Base-by-base conservation (phyloP, 2,888 invertebrate genomes). In the Morpho achilles region DNA sequence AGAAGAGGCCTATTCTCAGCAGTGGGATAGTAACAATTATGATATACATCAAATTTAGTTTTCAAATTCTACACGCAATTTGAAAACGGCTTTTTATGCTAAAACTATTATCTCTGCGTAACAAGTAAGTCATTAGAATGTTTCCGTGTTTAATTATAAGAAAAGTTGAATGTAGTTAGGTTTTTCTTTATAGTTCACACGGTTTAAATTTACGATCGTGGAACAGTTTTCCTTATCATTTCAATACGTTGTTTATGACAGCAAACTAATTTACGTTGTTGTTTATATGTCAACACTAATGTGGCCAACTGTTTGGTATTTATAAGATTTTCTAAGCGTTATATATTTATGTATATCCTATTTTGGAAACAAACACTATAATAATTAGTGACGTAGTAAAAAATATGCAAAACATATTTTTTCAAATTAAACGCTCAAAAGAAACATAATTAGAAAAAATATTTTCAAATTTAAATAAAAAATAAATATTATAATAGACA, bases 211-310 rank as follows among this genome's bases (percentile, higher is more conserved):
- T 16, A 39, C 45, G 46, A 40, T 46, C 53, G 53, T 53, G 53
- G 53, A 46, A 41, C n/a, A 40, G 47, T 47, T 46, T 53, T 10
- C 53, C 46, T 7, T 41, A 16, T 4, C 40, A 16, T 10, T 8
- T 16, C 53, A 53, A 47, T 53, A 40, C 10, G 16, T 9, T 9
- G n/a, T 41, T 7, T 16, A 52, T 45, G 39, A 32, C 32, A 32
- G 32, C 32, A 45, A 16, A n/a, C 8, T 9, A 41, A 53, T 46
- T 45, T 8, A 40, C 46, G 53, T 47, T 47, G 40, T 53, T 46
- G 53, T 46, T 47, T 40, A 41, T 53, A 41, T 53, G 53, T 53
- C 53, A 46, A 8, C n/a, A 2, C 8, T 46, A 53, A 46, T 9
- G 46, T 46, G 41, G 9, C 46, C 40, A 53, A 22, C 1, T n/a